Evolutionary conservation across 2,113 vertebrate species (phyloP).

Genomic region (Lamprologus lemairii): DNA sequence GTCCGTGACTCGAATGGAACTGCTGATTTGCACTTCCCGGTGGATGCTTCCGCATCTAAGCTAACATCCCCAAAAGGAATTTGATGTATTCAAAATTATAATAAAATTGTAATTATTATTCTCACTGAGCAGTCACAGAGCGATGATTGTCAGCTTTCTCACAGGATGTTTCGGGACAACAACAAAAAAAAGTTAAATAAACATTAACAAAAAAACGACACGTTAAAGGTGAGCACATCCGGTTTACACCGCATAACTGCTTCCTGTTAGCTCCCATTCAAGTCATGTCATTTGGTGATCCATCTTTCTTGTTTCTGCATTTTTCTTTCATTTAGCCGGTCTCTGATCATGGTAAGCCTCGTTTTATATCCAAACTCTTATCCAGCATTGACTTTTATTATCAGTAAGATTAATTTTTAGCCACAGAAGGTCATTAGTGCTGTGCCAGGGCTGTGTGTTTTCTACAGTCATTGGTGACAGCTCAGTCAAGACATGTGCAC

Average conservation of each 20-base stretch:
- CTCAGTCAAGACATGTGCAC: background rate
- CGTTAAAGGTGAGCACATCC: background rate
- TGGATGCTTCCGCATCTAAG: background rate
- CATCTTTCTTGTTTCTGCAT: background rate
- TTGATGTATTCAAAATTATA: background rate
- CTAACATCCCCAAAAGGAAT: fast-evolving
- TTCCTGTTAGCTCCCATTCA: background rate
- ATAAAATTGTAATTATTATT: background rate
- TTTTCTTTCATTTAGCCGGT: background rate
- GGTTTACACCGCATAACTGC: background rate
- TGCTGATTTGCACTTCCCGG: background rate
- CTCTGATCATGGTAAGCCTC: background rate
- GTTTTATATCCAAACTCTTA: background rate
- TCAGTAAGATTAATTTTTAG: background rate
- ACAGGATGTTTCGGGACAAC: background rate
- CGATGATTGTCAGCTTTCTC: background rate
- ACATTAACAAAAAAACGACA: fast-evolving
- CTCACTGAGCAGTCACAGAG: background rate
- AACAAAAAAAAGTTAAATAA: background rate
- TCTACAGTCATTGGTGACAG: background rate
- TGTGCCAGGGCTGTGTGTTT: background rate
- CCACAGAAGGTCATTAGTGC: background rate
- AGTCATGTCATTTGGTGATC: background rate
- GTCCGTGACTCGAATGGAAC: background rate
- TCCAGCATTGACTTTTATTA: background rate